Evolutionary conservation across 2,113 vertebrate genomes (phyloP).

Genomic region (Numida meleagris): DNA sequence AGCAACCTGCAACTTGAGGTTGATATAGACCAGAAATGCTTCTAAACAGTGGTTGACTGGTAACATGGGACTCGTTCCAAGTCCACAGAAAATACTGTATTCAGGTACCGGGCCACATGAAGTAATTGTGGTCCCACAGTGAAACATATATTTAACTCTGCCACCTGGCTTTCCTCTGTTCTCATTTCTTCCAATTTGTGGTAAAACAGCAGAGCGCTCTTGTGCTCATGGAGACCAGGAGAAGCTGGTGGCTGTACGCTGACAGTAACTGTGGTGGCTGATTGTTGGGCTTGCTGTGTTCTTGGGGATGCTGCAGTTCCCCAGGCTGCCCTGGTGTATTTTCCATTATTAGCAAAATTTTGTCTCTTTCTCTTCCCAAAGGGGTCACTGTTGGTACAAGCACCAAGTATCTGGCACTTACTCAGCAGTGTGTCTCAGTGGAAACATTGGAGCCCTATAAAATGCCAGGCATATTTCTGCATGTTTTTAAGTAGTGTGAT

Average conservation of each 20-base stretch:
- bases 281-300: not conserved
- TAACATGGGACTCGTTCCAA: not conserved
- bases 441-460: not conserved
- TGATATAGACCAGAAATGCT: not conserved
- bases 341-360: not conserved
- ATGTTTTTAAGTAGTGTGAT: not conserved
- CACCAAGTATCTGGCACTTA: not conserved
- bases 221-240: not conserved
- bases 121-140: not conserved
- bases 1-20: not conserved
- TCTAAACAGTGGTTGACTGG: not conserved
- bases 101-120: not conserved
- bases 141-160: not conserved
- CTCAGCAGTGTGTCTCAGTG: fast-evolving
- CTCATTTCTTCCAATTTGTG: not conserved
- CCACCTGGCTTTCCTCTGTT: not conserved
- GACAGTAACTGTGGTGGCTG: not conserved
- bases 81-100: not conserved
- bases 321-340: not conserved
- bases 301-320: not conserved
- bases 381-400: not conserved
- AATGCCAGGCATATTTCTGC: not conserved
- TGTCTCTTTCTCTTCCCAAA: not conserved
- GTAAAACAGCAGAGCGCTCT: not conserved
- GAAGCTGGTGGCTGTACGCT: not conserved